Evolutionary conservation across 1,140 invertebrate species (phyloP), one percentile per base, ranked within the genome.

Genomic region (Calliopsis andreniformis): DNA sequence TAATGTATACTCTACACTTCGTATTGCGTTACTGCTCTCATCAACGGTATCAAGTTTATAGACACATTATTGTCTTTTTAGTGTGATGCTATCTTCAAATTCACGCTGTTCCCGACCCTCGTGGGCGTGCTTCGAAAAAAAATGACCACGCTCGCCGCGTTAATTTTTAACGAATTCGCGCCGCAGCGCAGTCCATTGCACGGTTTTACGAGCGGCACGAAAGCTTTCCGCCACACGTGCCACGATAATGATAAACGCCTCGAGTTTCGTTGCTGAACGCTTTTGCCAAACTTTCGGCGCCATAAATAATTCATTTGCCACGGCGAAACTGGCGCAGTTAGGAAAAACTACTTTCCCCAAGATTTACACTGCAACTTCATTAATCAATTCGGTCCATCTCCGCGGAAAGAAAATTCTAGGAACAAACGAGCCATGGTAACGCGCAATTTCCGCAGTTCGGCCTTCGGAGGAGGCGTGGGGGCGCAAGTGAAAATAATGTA

Each of bases 101-200:
- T 8, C 32, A 3, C 2, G 16, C 30, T 8, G n/a, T 32, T 23
- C 30, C 12, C 35, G 30, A n/a, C 0, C 5, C 1, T 0, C 10
- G 28, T 23, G 6, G 0, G 3, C 23, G n/a, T 14, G 25, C 23
- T 35, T 25, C 14, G 18, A 18, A 66, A 10, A 39, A 32, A 49
- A 32, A 7, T 47, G 4, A 1, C 18, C 4, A 18, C 18, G 14
- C 14, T 6, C 20, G 35, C 3, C 23, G 20, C 3, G 20, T 63
- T 30, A 43, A 62, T 62, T 45, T 28, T 62, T 62, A 62, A 62
- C 59, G 39, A 62, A 62, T 28, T 63, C 7, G 43, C 10, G 18
- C 35, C 35, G 35, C 10, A 5, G 35, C 35, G 35, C 4, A 39
- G 10, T n/a, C 35, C 35, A 10, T 39, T 39, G 35, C 10, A 39